Evolutionary conservation across 1,140 invertebrate species (phyloP), one percentile per base, ranked within the genome.

Genomic region (Pseudomyrmex flavicornis): DNA sequence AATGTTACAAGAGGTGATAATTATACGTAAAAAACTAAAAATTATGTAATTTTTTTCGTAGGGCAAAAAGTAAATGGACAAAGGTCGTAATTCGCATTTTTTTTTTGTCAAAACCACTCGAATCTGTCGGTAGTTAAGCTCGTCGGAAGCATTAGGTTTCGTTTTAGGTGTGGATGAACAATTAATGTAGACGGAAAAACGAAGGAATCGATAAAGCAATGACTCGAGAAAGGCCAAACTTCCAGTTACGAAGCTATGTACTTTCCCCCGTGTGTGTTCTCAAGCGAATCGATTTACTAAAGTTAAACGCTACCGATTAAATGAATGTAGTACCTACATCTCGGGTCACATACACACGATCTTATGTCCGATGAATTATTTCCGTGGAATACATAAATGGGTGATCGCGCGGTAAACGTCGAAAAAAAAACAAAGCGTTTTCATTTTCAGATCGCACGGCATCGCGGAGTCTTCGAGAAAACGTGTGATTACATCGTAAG

Each of bases 221-320:
- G 59, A 74, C 17, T 59, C 35, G 56, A 61, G 58, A 58, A 61
- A 26, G 48, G 44, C 58, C n/a, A 35, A 22, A 12, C 26, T 7
- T 56, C 50, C 13, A 13, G 17, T 20, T 46, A 26, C n/a, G 35
- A 54, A 56, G 12, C 75, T 68, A 7, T 35, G 35, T 35, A 80
- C 77, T 80, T 80, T 80, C 66, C 17, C 66, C 66, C 35, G 50
- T n/a, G 22, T 80, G 44, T 80, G 66, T 56, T 66, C 54, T 48
- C 66, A 70, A 44, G 52, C 66, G 54, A 80, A 20, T 80, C 77
- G 66, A 69, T 76, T n/a, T 66, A 56, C n/a, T 74, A 17, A 61
- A 46, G 48, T 17, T 46, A 73, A 73, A n/a, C 20, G 44, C 2
- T 9, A 46, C 13, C 12, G 58, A 48, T 15, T 48, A 17, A 62